These are phyloP conservation scores for Apostichopus parvimensis DNA, from an alignment of 35 echinoderm and acorn worm species.

Conservation along the genomic window DNA sequence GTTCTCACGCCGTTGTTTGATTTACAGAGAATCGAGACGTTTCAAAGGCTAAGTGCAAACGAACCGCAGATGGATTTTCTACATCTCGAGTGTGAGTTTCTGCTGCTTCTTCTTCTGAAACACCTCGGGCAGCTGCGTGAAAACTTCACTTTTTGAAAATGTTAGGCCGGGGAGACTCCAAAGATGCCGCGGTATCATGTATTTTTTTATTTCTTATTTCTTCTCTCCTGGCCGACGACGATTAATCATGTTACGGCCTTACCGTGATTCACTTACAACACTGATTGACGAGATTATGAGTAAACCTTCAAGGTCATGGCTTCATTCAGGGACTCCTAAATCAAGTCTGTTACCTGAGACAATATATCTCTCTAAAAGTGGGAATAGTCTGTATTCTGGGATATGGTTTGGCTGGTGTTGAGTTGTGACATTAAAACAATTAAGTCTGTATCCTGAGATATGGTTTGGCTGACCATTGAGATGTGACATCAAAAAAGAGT, in stretches of 20 bases:
- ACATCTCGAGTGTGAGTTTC: neutral
- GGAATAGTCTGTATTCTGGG: too few relatives aligned
- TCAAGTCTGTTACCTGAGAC: too few relatives aligned
- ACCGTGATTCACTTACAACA: constrained; percentile 30
- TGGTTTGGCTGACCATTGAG: too few relatives aligned
- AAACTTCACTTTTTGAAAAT: neutral
- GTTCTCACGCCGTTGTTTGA: neutral
- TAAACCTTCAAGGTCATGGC: neutral
- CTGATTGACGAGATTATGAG: neutral
- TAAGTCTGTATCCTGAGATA: too few relatives aligned
- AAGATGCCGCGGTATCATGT: neutral
- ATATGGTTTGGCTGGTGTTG: too few relatives aligned
- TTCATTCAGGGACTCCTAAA: neutral
- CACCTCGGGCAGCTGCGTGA: neutral
- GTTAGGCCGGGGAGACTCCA: constrained; percentile 1
- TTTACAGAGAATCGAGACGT: neutral
- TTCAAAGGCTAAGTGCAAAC: constrained; percentile 8
- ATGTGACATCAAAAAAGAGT: too few relatives aligned
- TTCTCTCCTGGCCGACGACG: neutral
- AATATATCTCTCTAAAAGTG: too few relatives aligned
- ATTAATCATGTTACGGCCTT: constrained; percentile 30
- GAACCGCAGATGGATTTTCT: neutral
- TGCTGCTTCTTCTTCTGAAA: neutral
- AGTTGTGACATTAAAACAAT: too few relatives aligned
- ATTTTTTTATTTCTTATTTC: neutral